A percentile compares a stretch with the other conserved stretches of the same genome.
These are phyloP conservation scores for Macquaria australasica DNA, from an alignment of 2,113 vertebrate genomes.

Conservation along the genomic window DNA sequence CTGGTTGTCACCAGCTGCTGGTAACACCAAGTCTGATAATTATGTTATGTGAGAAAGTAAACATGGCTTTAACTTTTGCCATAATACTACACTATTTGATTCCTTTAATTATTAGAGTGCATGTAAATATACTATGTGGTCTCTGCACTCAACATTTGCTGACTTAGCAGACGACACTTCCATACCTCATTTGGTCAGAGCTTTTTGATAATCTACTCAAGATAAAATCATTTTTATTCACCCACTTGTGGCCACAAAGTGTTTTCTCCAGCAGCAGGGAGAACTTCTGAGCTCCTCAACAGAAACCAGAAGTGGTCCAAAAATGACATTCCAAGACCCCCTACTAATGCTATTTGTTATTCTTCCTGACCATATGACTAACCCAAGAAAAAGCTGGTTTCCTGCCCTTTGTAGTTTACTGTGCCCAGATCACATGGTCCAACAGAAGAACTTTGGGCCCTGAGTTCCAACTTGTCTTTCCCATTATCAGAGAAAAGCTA, in stretches of 20 bases:
- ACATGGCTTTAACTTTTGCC: conserved; percentile 11
- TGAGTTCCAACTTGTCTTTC: conserved; percentile 54
- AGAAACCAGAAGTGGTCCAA: conserved; percentile 53
- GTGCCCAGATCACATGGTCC: conserved; percentile 21
- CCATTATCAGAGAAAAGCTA: conserved; percentile 48
- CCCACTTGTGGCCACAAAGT: background rate
- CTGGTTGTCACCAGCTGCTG: background rate
- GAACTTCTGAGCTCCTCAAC: conserved; percentile 8
- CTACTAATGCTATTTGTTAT: conserved; percentile 53
- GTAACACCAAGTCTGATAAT: background rate
- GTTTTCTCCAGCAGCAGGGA: background rate
- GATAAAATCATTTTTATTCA: background rate
- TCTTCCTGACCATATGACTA: conserved; percentile 62
- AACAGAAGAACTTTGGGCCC: conserved; percentile 15
- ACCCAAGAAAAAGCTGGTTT: conserved; percentile 57
- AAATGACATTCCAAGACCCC: conserved; percentile 36
- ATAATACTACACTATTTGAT: background rate
- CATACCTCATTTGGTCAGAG: background rate
- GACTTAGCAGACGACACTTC: background rate
- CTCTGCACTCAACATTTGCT: background rate
- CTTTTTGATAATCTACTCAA: background rate
- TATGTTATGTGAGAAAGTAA: conserved; percentile 7
- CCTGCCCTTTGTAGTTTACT: conserved; percentile 57
- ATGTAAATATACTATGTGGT: background rate
- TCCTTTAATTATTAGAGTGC: background rate